Percentiles rank a stretch among this genome's conserved stretches.
Evolutionary conservation across 2,888 invertebrate genomes (phyloP).

Genomic region (Andrena haemorrhoa): DNA sequence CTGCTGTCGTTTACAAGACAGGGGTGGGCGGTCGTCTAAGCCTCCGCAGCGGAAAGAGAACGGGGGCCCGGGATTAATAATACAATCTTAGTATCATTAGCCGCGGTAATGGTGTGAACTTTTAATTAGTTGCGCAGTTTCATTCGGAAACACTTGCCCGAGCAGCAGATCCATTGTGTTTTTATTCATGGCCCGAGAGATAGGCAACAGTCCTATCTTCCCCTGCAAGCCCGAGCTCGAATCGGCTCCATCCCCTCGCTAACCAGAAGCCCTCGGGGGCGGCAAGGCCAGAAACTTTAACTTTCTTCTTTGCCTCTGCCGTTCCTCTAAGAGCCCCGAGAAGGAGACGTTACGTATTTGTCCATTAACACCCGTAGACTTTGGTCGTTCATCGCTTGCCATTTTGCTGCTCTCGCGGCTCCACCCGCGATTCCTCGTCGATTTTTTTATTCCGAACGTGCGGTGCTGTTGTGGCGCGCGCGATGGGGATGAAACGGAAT

Average conservation of each 20-base stretch:
- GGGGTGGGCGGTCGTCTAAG: neutral
- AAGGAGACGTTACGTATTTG: constrained; percentile 71
- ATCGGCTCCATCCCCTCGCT: constrained; percentile 49
- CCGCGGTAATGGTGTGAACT: constrained; percentile 83
- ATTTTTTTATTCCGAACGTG: neutral
- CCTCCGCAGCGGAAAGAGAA: constrained; percentile 12
- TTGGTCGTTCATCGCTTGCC: constrained; percentile 49
- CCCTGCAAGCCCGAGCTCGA: constrained; percentile 58
- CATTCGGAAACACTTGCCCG: constrained; percentile 82
- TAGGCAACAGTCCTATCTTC: constrained; percentile 78
- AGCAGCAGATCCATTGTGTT: constrained; percentile 79
- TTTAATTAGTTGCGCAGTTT: constrained; percentile 84
- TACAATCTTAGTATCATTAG: constrained; percentile 83
- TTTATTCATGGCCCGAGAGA: constrained; percentile 80
- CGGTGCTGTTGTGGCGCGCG: no score
- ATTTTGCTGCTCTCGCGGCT: constrained; percentile 33
- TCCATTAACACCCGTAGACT: constrained; percentile 72
- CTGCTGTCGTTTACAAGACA: constrained; percentile 31
- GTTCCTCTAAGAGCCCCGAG: constrained; percentile 51
- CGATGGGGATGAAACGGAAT: neutral
- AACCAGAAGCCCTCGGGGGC: constrained; percentile 70
- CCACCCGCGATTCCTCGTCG: constrained; percentile 25
- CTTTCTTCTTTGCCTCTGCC: constrained; percentile 65
- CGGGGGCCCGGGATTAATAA: constrained; percentile 78
- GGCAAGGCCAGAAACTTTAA: constrained; percentile 73